Evolutionary conservation across 2,797 vertebrate genomes (phyloP), one percentile per base, ranked within the genome.

Genomic region (Liparis tanakae): DNA sequence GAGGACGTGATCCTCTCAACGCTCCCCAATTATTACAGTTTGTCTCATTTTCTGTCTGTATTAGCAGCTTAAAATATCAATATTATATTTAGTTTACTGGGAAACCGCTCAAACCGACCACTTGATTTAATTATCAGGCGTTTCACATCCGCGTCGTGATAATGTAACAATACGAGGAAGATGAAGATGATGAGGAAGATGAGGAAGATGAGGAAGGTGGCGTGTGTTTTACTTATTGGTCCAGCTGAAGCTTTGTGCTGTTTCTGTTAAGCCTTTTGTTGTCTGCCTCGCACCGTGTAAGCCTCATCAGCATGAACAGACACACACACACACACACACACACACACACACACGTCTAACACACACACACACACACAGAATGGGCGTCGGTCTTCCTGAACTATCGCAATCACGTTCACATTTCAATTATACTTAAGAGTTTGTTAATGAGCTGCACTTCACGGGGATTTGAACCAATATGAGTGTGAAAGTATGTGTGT

Each of bases 361-460:
- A 43, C 58, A 41, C 58, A 60, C 25, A 61, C 50, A 56, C 54
- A 6, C 41, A 44, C 43, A 72, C 53, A 72, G 60, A 82, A 67
- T 51, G 54, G 48, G 65, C 61, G 54, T 81, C 62, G 18, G 25
- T 73, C 67, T 79, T 86, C 46, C 66, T 73, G 44, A 78, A 77
- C 68, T 71, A 82, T 83, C 88, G 79, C 74, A 67, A 60, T 87
- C 82, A 86, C 72, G 22, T 74, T 76, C 72, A 76, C 44, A 68
- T 84, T 85, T 88, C 72, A 91, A 80, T 90, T 85, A 86, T 71
- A 74, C 70, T 83, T 79, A 44, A 61, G 81, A 82, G 82, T 80
- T 80, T 74, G 74, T 82, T 81, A 84, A 84, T 85, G 78, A 79
- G 79, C 73, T 76, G 64, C 71, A 78, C 72, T 80, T 82, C 9